Percentiles rank a stretch among this genome's conserved stretches.
Evolutionary conservation across 2,113 vertebrate genomes (phyloP).

Genomic region (Myocastor coypus): DNA sequence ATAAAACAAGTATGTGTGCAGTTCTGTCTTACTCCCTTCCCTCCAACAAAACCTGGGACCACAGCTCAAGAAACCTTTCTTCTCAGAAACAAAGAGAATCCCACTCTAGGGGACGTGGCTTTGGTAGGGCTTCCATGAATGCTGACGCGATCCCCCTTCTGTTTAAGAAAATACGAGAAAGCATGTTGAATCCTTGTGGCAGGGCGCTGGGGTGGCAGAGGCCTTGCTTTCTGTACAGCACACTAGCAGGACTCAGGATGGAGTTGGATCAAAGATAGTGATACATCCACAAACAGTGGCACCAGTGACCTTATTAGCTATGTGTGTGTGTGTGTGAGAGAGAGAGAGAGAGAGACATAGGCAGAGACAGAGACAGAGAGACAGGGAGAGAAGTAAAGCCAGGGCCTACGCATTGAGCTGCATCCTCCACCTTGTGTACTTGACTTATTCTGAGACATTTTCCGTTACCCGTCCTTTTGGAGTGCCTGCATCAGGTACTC

Average conservation of each 20-base stretch:
- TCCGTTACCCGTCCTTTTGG: background rate
- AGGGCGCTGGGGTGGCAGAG: background rate
- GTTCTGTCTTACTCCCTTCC: background rate
- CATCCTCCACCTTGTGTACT: background rate
- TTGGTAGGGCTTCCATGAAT: no score
- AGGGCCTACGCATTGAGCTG: background rate
- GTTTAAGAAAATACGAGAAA: background rate
- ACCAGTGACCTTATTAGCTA: no score
- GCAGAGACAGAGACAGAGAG: no score
- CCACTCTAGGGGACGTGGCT: background rate
- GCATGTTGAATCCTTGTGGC: background rate
- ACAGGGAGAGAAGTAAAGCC: background rate
- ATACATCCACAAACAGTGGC: background rate
- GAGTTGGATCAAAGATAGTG: background rate
- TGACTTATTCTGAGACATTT: background rate
- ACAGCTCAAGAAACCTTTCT: background rate
- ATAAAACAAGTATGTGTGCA: no score
- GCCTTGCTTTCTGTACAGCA: background rate
- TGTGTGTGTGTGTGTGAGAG: background rate
- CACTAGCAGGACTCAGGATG: background rate
- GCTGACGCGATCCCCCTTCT: no score
- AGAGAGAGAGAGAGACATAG: no score
- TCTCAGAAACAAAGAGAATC: background rate
- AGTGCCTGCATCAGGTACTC: background rate
- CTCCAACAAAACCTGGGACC: background rate